These are phyloP conservation scores for Circaetus cinerascens DNA, from an alignment of 2,113 vertebrate genomes.

Conservation along the genomic window DNA sequence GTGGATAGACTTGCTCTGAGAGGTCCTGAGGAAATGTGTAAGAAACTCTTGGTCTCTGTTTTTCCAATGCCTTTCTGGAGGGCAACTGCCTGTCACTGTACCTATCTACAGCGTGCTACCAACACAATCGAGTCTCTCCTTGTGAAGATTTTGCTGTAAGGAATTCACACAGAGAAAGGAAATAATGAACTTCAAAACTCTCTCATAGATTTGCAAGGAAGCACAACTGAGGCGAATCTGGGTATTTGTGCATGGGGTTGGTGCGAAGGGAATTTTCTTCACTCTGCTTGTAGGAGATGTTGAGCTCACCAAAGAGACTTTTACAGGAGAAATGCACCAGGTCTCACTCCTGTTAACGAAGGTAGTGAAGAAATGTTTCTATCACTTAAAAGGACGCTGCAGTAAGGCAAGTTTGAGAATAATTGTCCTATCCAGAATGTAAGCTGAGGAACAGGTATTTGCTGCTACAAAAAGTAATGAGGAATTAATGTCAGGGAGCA, in stretches of 20 bases:
- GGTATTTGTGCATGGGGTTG: neutral
- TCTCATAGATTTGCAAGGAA: neutral
- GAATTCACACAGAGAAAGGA: neutral
- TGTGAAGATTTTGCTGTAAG: neutral
- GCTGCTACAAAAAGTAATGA: neutral
- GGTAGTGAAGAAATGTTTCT: neutral
- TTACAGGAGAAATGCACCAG: neutral
- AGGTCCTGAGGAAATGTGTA: neutral
- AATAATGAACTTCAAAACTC: neutral
- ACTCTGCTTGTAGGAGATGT: neutral
- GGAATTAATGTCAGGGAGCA: neutral
- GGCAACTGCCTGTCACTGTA: neutral
- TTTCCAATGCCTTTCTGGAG: neutral
- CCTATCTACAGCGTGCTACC: fast-evolving
- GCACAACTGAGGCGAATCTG: neutral
- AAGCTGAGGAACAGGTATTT: neutral
- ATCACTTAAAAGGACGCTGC: neutral
- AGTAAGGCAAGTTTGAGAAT: neutral
- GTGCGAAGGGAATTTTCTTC: neutral
- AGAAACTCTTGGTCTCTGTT: neutral
- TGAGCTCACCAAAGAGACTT: neutral
- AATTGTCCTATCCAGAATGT: neutral
- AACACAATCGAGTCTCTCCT: neutral
- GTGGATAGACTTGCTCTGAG: neutral
- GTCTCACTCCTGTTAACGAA: neutral